Percentiles rank a stretch among this genome's conserved stretches.
Evolutionary conservation across 2,113 vertebrate genomes (phyloP).

Genomic region (Pardalotus punctatus): DNA sequence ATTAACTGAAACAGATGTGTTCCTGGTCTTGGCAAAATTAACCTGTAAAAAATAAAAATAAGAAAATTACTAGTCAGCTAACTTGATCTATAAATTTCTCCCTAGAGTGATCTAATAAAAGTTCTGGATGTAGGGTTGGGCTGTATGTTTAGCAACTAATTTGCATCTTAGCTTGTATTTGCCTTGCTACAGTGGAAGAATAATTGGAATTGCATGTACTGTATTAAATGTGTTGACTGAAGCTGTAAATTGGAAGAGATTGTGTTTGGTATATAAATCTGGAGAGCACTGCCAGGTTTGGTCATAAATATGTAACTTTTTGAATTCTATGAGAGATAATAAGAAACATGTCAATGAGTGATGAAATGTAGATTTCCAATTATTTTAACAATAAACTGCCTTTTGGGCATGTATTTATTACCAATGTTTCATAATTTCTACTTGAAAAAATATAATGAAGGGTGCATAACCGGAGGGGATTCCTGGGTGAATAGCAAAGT

Average conservation of each 20-base stretch:
- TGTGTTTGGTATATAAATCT: slow-evolving; percentile 26
- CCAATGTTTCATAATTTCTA: neutral
- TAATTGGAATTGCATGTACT: neutral
- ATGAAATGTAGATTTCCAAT: neutral
- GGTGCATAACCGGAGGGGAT: neutral
- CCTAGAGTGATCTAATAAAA: neutral
- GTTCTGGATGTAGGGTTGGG: neutral
- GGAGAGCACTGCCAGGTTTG: neutral
- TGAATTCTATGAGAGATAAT: slow-evolving; percentile 2
- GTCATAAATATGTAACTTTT: slow-evolving; percentile 17
- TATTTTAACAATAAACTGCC: neutral
- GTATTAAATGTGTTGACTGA: slow-evolving; percentile 27
- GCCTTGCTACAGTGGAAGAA: slow-evolving; percentile 13
- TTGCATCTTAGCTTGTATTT: slow-evolving; percentile 24
- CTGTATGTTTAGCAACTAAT: slow-evolving; percentile 15
- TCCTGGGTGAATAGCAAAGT: neutral
- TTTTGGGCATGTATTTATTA: neutral
- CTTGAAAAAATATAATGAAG: neutral
- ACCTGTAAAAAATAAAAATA: slow-evolving; percentile 5
- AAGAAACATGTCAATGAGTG: neutral
- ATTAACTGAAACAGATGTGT: slow-evolving; percentile 21
- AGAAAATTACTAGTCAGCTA: neutral
- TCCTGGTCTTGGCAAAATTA: slow-evolving; percentile 26
- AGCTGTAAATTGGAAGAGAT: slow-evolving; percentile 31
- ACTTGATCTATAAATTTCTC: slow-evolving; percentile 18